A percentile compares a stretch with the other conserved stretches of the same genome.
phyloP scores from a whole-genome alignment of 2,113 vertebrate species.

The Columba janthina region DNA sequence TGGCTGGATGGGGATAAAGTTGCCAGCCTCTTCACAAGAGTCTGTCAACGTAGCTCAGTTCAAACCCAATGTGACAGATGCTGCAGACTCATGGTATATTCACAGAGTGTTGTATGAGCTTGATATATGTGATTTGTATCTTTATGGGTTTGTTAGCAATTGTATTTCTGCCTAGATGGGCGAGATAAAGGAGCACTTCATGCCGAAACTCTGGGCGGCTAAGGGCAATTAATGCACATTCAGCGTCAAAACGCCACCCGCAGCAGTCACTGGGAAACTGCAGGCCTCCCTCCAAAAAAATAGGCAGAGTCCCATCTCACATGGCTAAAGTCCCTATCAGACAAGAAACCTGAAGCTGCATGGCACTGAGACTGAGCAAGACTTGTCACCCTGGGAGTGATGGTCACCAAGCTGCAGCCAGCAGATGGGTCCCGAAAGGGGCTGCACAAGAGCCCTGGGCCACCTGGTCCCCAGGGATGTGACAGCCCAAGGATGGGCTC shows the following conservation, averaged over 20 bases:
- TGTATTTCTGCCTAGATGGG: neutral
- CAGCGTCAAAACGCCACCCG: neutral
- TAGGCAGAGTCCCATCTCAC: neutral
- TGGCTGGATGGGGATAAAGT: neutral
- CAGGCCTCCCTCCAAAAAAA: neutral
- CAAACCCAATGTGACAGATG: neutral
- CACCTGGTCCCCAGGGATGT: neutral
- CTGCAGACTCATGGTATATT: neutral
- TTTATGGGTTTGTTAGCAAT: slow-evolving; percentile 23
- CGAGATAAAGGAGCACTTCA: neutral
- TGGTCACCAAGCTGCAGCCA: rapidly evolving
- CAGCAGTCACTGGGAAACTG: neutral
- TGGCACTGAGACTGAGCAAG: rapidly evolving
- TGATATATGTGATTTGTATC: neutral
- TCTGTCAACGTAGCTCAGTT: neutral
- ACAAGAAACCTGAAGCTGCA: neutral
- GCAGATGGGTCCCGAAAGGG: neutral
- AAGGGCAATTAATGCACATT: neutral
- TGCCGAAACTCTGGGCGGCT: neutral
- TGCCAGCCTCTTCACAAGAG: neutral
- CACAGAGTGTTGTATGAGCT: neutral
- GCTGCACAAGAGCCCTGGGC: neutral
- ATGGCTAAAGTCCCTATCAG: neutral
- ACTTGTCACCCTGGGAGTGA: neutral
- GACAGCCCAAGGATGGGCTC: neutral